phyloP scores from a whole-genome alignment of 2,888 invertebrate species.

The Shargacucullia verbasci region DNA sequence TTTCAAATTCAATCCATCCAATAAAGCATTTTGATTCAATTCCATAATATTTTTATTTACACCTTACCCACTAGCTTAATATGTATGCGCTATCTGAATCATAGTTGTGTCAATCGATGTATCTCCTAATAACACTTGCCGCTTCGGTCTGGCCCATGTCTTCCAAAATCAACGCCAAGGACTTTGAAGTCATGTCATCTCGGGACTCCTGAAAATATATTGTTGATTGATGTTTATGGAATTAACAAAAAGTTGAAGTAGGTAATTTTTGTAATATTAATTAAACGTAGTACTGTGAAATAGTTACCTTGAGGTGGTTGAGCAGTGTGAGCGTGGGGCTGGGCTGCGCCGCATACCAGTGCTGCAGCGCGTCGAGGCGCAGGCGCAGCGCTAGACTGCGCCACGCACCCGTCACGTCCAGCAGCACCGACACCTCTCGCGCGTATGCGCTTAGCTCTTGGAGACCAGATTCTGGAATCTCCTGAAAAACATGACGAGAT shows the following conservation, averaged over 20 bases:
- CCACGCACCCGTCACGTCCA: conserved; percentile 90
- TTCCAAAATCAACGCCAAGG: conserved; percentile 72
- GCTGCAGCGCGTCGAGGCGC: conserved; percentile 82
- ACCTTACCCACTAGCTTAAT: conserved; percentile 12
- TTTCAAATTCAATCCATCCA: conserved; percentile 3
- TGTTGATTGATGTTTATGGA: no score
- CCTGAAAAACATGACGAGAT: conserved; percentile 22
- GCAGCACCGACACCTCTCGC: conserved; percentile 80
- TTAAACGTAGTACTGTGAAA: neutral
- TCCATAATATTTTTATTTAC: neutral
- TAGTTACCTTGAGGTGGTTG: conserved; percentile 82
- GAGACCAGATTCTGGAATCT: conserved; percentile 44
- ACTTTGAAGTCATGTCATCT: conserved; percentile 70
- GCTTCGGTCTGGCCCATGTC: conserved; percentile 73
- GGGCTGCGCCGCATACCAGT: conserved; percentile 80
- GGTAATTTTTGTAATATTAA: no score
- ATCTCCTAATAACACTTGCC: conserved; percentile 65
- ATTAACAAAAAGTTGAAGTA: no score
- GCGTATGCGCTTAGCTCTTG: conserved; percentile 64
- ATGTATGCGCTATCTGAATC: neutral
- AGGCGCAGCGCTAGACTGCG: conserved; percentile 87
- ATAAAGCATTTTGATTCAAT: neutral
- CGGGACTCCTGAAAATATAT: conserved; percentile 67
- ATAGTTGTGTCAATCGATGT: conserved; percentile 54
- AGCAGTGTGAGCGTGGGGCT: conserved; percentile 89